Conservation (phyloP, 2,888 invertebrate species). For the Caenorhabditis drosophilae region DNA sequence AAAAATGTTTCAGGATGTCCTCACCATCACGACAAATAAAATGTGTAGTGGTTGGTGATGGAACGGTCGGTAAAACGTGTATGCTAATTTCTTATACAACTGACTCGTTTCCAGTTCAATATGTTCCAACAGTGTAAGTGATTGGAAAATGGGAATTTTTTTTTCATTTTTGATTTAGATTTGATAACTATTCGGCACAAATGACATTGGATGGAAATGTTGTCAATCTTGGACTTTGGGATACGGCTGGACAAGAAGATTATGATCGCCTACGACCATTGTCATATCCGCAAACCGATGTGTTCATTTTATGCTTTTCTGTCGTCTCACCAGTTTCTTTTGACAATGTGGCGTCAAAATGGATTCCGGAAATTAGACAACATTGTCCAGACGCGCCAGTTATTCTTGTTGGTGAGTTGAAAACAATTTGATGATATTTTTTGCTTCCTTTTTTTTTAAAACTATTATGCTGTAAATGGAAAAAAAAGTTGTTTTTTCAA, state of each 20-base stretch:
- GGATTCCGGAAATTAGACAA: slow-evolving; percentile 99
- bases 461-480: no score
- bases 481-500: no score
- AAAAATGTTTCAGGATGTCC: slow-evolving; percentile 53
- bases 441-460: no score
- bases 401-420: slow-evolving; percentile 87
- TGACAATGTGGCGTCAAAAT: slow-evolving; percentile 98
- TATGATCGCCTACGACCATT: slow-evolving; percentile 93
- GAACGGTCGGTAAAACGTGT: slow-evolving; percentile 75
- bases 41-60: slow-evolving; percentile 76
- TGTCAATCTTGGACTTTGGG: slow-evolving; percentile 95
- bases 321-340: slow-evolving; percentile 98
- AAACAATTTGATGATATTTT: neutral
- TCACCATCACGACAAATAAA: slow-evolving; percentile 73
- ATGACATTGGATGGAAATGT: slow-evolving; percentile 98
- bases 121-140: slow-evolving; percentile 75
- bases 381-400: slow-evolving; percentile 99
- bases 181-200: slow-evolving; percentile 98
- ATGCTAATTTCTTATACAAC: slow-evolving; percentile 76
- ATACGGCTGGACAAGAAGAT: slow-evolving; percentile 83
- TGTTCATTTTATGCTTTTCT: slow-evolving; percentile 98
- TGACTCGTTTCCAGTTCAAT: slow-evolving; percentile 75
- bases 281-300: slow-evolving; percentile 97
- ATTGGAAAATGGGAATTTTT: neutral
- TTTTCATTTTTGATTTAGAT: slow-evolving; percentile 74